A percentile compares a stretch with the other conserved stretches of the same genome.
phyloP scores from a whole-genome alignment of 2,113 vertebrate genomes.

The Tympanuchus pallidicinctus region DNA sequence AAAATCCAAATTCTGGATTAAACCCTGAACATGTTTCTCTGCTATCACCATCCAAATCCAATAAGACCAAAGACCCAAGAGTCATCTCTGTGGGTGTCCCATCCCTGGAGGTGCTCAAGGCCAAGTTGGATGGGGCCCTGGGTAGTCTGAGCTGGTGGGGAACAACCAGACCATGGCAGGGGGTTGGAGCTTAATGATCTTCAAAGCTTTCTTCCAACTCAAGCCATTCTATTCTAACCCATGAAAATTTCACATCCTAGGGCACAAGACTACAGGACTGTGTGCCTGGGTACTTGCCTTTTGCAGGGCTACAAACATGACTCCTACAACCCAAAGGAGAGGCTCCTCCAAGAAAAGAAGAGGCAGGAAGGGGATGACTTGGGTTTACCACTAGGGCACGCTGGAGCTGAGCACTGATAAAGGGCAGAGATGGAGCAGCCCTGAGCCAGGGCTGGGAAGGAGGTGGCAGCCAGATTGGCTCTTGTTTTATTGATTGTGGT shows the following conservation, averaged over 20 bases:
- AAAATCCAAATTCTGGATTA: not conserved
- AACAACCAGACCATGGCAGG: too few relatives aligned
- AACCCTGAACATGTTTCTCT: not conserved
- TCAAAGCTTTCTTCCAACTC: too few relatives aligned
- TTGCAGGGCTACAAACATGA: not conserved
- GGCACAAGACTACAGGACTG: not conserved
- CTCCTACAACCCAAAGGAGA: not conserved
- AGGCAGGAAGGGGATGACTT: not conserved
- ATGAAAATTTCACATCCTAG: not conserved
- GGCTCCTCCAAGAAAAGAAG: not conserved
- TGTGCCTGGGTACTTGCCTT: too few relatives aligned
- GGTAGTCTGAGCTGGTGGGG: too few relatives aligned
- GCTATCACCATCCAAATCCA: not conserved
- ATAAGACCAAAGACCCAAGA: not conserved
- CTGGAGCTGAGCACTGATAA: not conserved
- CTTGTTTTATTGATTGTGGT: conserved; percentile 56
- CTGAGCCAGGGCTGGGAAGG: not conserved
- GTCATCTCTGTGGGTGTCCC: not conserved
- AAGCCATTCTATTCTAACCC: too few relatives aligned
- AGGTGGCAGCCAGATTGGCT: conserved; percentile 17
- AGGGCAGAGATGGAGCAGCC: not conserved
- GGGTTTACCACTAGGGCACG: not conserved
- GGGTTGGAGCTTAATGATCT: too few relatives aligned
- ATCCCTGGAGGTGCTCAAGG: too few relatives aligned
- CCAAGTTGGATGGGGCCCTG: too few relatives aligned